Percentiles rank a stretch among this genome's conserved stretches.
Evolutionary conservation across 2,113 vertebrate species (phyloP).

Genomic region (Entelurus aequoreus): DNA sequence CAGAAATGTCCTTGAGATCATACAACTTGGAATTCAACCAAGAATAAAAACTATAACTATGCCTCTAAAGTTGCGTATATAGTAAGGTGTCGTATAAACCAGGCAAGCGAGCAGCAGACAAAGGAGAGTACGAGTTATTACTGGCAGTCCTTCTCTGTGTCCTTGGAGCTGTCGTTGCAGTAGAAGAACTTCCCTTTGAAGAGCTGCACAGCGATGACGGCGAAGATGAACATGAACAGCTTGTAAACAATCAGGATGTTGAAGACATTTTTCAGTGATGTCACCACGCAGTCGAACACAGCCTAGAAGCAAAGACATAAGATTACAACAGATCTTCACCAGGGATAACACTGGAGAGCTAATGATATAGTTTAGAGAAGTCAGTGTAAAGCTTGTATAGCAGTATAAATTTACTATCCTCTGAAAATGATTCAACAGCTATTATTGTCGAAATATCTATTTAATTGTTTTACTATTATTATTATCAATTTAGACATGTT

Average conservation of each 20-base stretch:
- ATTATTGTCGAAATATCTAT: too few relatives aligned
- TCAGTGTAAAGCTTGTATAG: too few relatives aligned
- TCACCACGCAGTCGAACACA: constrained; percentile 92
- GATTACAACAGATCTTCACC: not conserved
- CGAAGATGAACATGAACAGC: constrained; percentile 99
- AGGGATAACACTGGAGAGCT: too few relatives aligned
- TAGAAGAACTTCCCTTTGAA: constrained; percentile 99
- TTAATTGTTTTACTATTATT: too few relatives aligned
- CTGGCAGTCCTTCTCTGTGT: constrained; percentile 96
- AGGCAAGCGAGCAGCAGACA: not conserved
- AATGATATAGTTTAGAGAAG: too few relatives aligned
- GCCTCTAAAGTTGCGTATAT: not conserved
- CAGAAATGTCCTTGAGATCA: not conserved
- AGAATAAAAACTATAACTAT: not conserved
- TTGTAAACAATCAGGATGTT: constrained; percentile 99
- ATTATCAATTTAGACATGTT: too few relatives aligned
- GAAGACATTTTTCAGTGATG: constrained; percentile 96
- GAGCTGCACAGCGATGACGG: constrained; percentile 96
- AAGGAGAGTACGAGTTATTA: constrained; percentile 49
- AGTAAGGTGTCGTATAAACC: too few relatives aligned
- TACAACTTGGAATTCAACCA: not conserved
- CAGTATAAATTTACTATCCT: too few relatives aligned
- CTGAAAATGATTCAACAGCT: too few relatives aligned
- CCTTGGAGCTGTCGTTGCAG: constrained; percentile 95
- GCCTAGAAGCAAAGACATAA: constrained; percentile 47